Conservation (phyloP, 2,888 invertebrate species). For the Drosophila acutilabella region DNA sequence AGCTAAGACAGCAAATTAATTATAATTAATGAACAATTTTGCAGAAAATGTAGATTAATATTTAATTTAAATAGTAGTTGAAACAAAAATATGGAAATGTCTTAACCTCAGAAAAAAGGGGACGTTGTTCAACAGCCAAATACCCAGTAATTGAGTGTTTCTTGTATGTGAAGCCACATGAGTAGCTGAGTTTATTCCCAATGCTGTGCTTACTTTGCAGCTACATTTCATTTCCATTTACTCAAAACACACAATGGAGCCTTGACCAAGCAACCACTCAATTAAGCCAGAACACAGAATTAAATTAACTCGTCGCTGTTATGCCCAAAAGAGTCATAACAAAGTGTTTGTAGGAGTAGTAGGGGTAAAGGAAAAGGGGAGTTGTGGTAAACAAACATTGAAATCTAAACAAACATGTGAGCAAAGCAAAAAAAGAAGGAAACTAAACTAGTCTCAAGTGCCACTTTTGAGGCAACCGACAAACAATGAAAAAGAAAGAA, state of each 20-base stretch:
- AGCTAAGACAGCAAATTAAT: conserved; percentile 12
- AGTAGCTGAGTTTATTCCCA: conserved; percentile 18
- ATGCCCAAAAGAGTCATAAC: conserved; percentile 71
- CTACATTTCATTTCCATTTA: conserved; percentile 54
- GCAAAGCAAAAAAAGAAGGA: conserved; percentile 14
- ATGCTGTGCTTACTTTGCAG: conserved; percentile 22
- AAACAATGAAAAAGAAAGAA: conserved; percentile 66
- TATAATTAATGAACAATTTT: conserved; percentile 8
- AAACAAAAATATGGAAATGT: not conserved
- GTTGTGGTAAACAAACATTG: conserved; percentile 54
- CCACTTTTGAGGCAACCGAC: conserved; percentile 36
- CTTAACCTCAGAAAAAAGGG: no score
- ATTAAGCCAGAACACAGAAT: conserved; percentile 69
- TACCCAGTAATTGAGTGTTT: conserved; percentile 1
- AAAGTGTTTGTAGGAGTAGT: conserved; percentile 8
- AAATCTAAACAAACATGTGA: conserved; percentile 63
- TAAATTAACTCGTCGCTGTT: conserved; percentile 68
- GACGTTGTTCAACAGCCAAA: conserved; percentile 1
- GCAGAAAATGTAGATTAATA: no score
- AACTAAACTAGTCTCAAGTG: conserved; percentile 63
- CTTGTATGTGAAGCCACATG: not conserved
- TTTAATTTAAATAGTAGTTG: not conserved
- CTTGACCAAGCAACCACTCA: conserved; percentile 66
- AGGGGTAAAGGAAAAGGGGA: no score
- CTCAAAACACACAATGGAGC: conserved; percentile 17